Percentiles rank a stretch among this genome's conserved stretches.
Evolutionary conservation across 2,888 invertebrate species (phyloP).

Genomic region (Oxyscelio sp.): DNA sequence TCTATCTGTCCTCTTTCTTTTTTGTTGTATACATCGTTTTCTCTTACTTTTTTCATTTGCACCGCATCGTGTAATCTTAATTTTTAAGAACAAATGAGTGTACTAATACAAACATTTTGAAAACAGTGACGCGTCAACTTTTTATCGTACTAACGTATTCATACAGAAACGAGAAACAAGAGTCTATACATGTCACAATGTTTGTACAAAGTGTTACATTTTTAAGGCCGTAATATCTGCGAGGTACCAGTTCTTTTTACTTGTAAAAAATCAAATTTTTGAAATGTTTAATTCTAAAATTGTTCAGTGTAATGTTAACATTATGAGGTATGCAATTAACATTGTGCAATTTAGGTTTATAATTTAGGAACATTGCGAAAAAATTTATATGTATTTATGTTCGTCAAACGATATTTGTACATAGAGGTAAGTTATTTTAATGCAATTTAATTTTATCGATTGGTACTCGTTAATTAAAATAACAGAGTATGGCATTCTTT

Average conservation of each 20-base stretch:
- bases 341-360: conserved; percentile 65
- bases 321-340: conserved; percentile 31
- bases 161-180: conserved; percentile 17
- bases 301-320: conserved; percentile 70
- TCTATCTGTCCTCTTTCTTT: conserved; percentile 13
- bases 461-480: conserved; percentile 42
- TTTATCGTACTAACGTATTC: conserved; percentile 54
- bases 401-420: conserved; percentile 42
- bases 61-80: conserved; percentile 70
- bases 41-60: conserved; percentile 34
- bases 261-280: conserved; percentile 33
- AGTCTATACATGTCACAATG: conserved; percentile 46
- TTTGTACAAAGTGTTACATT: conserved; percentile 69
- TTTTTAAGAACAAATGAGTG: conserved; percentile 61
- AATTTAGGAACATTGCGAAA: conserved; percentile 24
- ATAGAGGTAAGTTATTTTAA: conserved; percentile 48
- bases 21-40: conserved; percentile 50
- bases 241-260: conserved; percentile 27
- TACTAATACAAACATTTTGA: conserved; percentile 66
- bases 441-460: conserved; percentile 32
- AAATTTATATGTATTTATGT: conserved; percentile 24
- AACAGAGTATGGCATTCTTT: conserved; percentile 12
- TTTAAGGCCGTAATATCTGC: conserved; percentile 29
- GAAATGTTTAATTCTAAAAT: conserved; percentile 54
- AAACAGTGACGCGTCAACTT: conserved; percentile 54